These are phyloP conservation scores for Listrodromus nycthemerus DNA, from an alignment of 2,888 invertebrate genomes.

Conservation along the genomic window DNA sequence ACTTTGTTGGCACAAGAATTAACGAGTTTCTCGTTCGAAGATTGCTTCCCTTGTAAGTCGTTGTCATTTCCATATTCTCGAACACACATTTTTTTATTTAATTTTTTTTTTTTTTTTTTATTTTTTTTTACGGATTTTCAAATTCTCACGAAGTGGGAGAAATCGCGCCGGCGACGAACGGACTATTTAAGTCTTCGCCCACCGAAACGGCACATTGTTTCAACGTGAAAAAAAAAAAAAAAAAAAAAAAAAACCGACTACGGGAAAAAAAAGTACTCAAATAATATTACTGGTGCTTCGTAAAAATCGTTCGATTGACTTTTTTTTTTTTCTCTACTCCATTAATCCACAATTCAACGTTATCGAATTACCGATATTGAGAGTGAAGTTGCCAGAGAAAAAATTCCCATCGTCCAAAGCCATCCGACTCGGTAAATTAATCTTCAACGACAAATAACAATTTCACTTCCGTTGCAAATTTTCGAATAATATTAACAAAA, in stretches of 20 bases:
- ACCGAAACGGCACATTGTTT: neutral
- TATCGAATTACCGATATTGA: neutral
- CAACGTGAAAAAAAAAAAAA: neutral
- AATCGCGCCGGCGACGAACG: neutral
- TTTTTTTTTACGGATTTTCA: neutral
- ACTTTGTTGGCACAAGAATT: constrained; percentile 45
- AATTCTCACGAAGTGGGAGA: neutral
- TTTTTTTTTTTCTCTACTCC: too few species aligned
- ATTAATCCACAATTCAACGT: too few species aligned
- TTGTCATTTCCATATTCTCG: constrained; percentile 32
- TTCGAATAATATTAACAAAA: neutral
- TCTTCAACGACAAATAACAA: too few species aligned
- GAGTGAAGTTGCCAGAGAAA: neutral
- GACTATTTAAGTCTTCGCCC: constrained; percentile 21
- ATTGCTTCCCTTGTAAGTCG: constrained; percentile 10
- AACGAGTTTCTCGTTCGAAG: constrained; percentile 24
- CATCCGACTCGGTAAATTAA: neutral
- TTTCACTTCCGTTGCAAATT: too few species aligned
- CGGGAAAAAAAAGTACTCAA: neutral
- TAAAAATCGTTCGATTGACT: too few species aligned
- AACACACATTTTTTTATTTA: neutral
- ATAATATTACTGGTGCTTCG: too few species aligned
- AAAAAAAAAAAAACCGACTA: neutral
- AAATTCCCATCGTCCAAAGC: neutral
- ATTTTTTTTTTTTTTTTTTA: neutral